These are phyloP conservation scores for Scaptomyza parva DNA, from an alignment of 2,888 invertebrate genomes.

Conservation along the genomic window DNA sequence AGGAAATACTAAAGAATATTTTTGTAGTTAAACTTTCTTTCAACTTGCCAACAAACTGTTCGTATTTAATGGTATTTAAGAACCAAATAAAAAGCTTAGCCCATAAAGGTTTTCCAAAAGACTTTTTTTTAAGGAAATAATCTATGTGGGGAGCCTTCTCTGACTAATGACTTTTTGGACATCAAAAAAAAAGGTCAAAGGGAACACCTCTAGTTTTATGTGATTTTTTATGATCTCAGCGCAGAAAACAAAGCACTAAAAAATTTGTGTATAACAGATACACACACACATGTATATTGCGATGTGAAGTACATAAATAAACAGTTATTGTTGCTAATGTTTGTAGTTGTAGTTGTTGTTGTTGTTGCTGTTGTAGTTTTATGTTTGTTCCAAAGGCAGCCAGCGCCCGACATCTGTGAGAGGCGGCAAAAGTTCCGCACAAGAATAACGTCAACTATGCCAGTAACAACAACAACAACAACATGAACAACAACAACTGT, in stretches of 20 bases:
- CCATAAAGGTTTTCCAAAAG: background rate
- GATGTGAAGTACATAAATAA: constrained; percentile 63
- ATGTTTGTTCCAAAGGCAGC: constrained; percentile 58
- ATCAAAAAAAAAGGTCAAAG: background rate
- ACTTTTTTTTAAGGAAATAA: background rate
- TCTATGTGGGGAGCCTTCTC: background rate
- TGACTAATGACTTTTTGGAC: constrained; percentile 4
- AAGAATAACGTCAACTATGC: constrained; percentile 75
- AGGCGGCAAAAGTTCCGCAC: constrained; percentile 59
- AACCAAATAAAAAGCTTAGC: too few species aligned
- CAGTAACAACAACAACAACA: constrained; percentile 38
- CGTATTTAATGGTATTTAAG: too few species aligned
- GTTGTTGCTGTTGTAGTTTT: constrained; percentile 36
- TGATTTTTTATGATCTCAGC: constrained; percentile 60
- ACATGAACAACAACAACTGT: constrained; percentile 25
- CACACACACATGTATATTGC: background rate
- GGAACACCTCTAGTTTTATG: constrained; percentile 32
- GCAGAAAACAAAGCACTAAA: constrained; percentile 15
- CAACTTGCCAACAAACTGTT: too few species aligned
- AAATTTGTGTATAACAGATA: constrained; percentile 43
- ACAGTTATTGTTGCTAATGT: constrained; percentile 48
- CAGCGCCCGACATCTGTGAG: constrained; percentile 53
- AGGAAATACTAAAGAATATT: too few species aligned
- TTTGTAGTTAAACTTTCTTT: too few species aligned
- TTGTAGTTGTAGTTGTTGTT: constrained; percentile 14